A percentile compares a stretch with the other conserved stretches of the same genome.
These are phyloP conservation scores for Epinotia brunnichana DNA, from an alignment of 2,888 invertebrate genomes.

Conservation along the genomic window DNA sequence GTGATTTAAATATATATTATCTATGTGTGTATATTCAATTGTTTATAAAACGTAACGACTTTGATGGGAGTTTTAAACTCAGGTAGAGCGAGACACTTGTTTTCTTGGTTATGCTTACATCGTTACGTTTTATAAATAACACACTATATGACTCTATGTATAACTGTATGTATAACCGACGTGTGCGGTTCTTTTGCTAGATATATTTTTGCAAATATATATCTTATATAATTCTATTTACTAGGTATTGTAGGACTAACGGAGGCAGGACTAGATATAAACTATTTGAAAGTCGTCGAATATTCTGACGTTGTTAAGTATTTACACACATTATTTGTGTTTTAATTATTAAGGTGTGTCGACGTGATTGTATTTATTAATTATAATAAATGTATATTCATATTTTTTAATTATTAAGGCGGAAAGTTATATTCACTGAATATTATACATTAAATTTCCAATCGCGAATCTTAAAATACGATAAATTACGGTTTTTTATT, in stretches of 20 bases:
- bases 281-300: slow-evolving; percentile 57
- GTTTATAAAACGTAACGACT: slow-evolving; percentile 41
- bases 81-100: slow-evolving; percentile 6
- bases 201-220: slow-evolving; percentile 68
- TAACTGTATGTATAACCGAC: slow-evolving; percentile 63
- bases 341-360: slow-evolving; percentile 60
- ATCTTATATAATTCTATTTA: slow-evolving; percentile 57
- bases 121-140: slow-evolving; percentile 43
- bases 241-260: slow-evolving; percentile 54
- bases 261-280: slow-evolving; percentile 62
- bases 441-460: slow-evolving; percentile 12
- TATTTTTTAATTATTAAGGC: slow-evolving; percentile 54
- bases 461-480: slow-evolving; percentile 12
- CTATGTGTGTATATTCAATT: slow-evolving; percentile 37
- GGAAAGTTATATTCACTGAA: slow-evolving; percentile 30
- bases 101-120: slow-evolving; percentile 6
- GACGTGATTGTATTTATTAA: slow-evolving; percentile 64
- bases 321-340: slow-evolving; percentile 70
- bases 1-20: slow-evolving; percentile 66
- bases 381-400: slow-evolving; percentile 60
- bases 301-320: slow-evolving; percentile 76
- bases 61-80: slow-evolving; percentile 26
- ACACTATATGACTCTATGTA: slow-evolving; percentile 33
- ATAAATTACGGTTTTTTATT: slow-evolving; percentile 20
- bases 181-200: slow-evolving; percentile 65